Evolutionary conservation across 2,888 invertebrate genomes (phyloP).

Genomic region (Tinea pellionella): DNA sequence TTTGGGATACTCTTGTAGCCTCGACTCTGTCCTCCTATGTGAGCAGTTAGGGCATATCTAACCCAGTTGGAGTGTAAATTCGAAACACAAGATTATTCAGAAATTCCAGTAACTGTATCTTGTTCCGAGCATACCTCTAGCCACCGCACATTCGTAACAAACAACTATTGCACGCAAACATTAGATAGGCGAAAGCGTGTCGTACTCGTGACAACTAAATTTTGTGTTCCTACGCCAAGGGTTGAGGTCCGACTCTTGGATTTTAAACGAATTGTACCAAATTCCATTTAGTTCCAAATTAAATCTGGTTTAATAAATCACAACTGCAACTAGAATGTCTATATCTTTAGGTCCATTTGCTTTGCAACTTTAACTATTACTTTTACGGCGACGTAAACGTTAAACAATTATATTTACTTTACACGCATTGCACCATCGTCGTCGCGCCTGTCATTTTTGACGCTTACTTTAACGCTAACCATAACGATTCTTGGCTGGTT

Average conservation of each 20-base stretch:
- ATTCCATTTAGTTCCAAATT: too few species aligned
- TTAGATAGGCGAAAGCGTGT: constrained; percentile 46
- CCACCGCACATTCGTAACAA: constrained; percentile 5
- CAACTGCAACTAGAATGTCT: too few species aligned
- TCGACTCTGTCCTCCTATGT: not conserved
- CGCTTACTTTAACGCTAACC: too few species aligned
- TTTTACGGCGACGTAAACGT: too few species aligned
- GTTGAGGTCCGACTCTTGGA: not conserved
- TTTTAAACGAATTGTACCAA: not conserved
- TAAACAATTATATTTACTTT: too few species aligned
- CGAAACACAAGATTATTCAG: not conserved
- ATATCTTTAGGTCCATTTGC: too few species aligned
- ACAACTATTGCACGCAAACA: constrained; percentile 26
- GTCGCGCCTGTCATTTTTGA: too few species aligned
- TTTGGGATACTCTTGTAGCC: not conserved
- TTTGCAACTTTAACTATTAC: too few species aligned
- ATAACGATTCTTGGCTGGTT: too few species aligned
- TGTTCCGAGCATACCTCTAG: constrained; percentile 7
- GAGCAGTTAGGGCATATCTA: not conserved
- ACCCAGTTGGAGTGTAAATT: not conserved
- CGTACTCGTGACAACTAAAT: constrained; percentile 66
- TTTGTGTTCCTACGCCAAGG: constrained; percentile 41
- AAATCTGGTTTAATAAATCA: too few species aligned
- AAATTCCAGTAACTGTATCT: constrained; percentile 10
- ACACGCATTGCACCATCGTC: too few species aligned